Evolutionary conservation across 2,797 vertebrate species (phyloP).

Genomic region (Glyptemys insculpta): DNA sequence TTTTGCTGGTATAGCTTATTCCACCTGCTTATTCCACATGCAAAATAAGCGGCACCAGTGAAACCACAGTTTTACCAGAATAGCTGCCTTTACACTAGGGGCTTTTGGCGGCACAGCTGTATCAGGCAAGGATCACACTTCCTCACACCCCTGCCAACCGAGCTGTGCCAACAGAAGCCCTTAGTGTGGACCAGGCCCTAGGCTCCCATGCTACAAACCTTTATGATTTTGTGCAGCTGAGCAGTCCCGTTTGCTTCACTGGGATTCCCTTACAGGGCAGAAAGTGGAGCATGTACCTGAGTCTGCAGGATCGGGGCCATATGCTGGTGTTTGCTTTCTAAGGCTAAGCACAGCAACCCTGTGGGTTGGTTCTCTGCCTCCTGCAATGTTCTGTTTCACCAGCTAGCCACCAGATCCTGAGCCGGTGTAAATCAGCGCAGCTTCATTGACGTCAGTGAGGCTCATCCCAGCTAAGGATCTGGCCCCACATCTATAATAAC

Average conservation of each 20-base stretch:
- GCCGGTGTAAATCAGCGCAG: not conserved
- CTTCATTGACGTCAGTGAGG: not conserved
- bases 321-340: not conserved
- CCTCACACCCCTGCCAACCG: no score
- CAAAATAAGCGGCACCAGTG: no score
- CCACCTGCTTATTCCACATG: no score
- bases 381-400: not conserved
- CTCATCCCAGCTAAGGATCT: not conserved
- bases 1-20: no score
- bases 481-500: rapidly evolving
- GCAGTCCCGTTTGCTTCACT: not conserved
- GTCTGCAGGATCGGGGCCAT: not conserved
- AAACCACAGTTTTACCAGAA: no score
- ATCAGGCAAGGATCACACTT: no score
- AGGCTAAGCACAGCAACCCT: not conserved
- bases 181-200: not conserved
- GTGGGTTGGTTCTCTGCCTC: not conserved
- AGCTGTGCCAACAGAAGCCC: no score
- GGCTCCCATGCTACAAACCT: not conserved
- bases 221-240: not conserved
- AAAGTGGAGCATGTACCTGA: not conserved
- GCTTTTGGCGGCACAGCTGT: no score
- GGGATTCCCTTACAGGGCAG: not conserved
- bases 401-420: not conserved
- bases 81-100: no score